phyloP scores from a whole-genome alignment of 1,140 invertebrate species.

The Aphidius ervi region DNA sequence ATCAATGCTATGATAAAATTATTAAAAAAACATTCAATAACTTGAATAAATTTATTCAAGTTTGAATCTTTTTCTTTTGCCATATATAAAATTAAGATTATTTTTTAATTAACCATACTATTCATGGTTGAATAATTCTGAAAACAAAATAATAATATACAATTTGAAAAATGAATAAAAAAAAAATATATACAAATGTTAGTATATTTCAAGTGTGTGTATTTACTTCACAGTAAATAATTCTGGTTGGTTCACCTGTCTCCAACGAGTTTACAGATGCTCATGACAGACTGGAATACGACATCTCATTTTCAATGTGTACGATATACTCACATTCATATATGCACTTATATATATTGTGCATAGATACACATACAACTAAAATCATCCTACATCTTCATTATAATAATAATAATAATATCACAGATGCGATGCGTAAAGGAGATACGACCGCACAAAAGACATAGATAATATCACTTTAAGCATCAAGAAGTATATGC shows the following conservation, averaged over 20 bases:
- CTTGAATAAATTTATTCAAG: constrained; percentile 1
- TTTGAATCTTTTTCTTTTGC: background rate
- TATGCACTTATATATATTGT: background rate
- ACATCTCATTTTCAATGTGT: constrained; percentile 1
- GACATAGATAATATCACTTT: constrained; percentile 36
- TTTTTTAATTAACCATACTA: too few species aligned
- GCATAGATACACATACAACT: too few species aligned
- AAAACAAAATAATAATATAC: background rate
- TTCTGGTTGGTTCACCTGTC: constrained; percentile 23
- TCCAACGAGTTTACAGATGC: constrained; percentile 15
- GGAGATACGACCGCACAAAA: constrained; percentile 33
- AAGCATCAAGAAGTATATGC: constrained; percentile 21
- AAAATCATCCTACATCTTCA: background rate
- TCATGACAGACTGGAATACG: constrained; percentile 24
- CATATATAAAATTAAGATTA: background rate
- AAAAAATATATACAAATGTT: constrained; percentile 3
- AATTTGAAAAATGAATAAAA: background rate
- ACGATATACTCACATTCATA: background rate
- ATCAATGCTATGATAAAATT: too few species aligned
- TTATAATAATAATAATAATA: constrained; percentile 9
- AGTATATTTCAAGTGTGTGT: background rate
- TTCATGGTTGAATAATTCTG: background rate
- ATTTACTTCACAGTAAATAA: constrained; percentile 26
- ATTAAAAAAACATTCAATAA: too few species aligned
- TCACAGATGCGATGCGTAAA: constrained; percentile 37